Base-by-base conservation (phyloP, 2,797 vertebrate species). In the Macrochelys suwanniensis region DNA sequence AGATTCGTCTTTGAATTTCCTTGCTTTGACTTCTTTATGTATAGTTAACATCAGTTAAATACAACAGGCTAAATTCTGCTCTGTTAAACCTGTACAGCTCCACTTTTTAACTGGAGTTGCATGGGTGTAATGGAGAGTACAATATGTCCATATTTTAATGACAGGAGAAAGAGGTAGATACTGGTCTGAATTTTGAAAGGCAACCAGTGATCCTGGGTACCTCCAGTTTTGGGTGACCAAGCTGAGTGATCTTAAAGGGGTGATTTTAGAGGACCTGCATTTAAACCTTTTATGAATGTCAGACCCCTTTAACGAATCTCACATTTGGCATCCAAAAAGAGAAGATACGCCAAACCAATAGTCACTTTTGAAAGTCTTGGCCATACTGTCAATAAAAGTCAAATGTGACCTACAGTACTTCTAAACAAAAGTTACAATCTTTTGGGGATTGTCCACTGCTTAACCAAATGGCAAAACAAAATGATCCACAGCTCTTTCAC, bases 211-310 rank as follows among this genome's bases (percentile, higher is more conserved):
- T 26, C 21, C 37, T 74, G 37, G 37, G 71, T 74, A 74, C 19
- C 37, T 74, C 71, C 11, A 33, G 10, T 59, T 91, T 84, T 42
- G 45, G 26, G 3, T 8, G 1, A 80, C 80, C 51, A 82, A 82
- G 16, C 6, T 49, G 53, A 77, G 23, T 82, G 91, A 88, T 61
- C 28, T 87, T 65, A 74, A 81, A 15, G 19, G 51, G 16, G 79
- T 71, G 82, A 3, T 21, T 31, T 81, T 89, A 85, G 28, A 53
- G 17, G 80, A 8, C n/a, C 65, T 82, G 26, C 54, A 42, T 33
- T 80, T 28, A 96, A 96, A 87, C 80, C 7, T 65, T 13, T 85
- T 84, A 21, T 84, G 79, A 49, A 91, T 88, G 78, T 28, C 16
- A 80, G 42, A 23, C 31, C 78, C 33, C 81, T 74, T 80, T 54